Percentiles rank a stretch among this genome's conserved stretches.
These are phyloP conservation scores for Papilio polyxenes DNA, from an alignment of 1,140 invertebrate genomes.

Conservation along the genomic window DNA sequence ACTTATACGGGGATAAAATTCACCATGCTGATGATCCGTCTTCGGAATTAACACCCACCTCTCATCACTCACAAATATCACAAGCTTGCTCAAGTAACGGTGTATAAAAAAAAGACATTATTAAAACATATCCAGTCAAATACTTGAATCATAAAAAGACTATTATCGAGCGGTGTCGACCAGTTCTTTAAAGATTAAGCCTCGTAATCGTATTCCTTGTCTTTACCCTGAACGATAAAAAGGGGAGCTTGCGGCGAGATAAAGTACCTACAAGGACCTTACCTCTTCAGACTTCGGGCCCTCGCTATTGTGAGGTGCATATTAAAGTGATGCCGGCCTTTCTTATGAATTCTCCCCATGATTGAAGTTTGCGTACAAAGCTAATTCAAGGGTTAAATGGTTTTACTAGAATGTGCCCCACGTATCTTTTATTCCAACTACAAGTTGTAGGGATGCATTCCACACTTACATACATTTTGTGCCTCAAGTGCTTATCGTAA, in stretches of 20 bases:
- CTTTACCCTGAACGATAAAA: conserved; percentile 61
- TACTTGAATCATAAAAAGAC: conserved; percentile 14
- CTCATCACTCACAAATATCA: background rate
- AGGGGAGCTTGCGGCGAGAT: conserved; percentile 71
- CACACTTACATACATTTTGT: background rate
- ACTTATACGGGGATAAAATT: too few species aligned
- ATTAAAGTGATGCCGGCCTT: conserved; percentile 68
- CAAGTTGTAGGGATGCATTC: background rate
- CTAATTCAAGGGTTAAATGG: conserved; percentile 62
- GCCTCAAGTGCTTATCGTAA: background rate
- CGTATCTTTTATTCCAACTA: conserved; percentile 36
- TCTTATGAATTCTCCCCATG: conserved; percentile 66
- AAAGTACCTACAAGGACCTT: conserved; percentile 71
- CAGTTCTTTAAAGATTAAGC: conserved; percentile 71
- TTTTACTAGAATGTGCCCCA: conserved; percentile 55
- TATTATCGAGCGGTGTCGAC: background rate
- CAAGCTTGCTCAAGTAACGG: background rate
- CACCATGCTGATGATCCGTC: too few species aligned
- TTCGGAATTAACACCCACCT: too few species aligned
- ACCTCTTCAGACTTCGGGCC: conserved; percentile 72
- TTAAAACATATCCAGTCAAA: background rate
- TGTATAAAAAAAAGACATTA: background rate
- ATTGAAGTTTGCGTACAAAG: conserved; percentile 67
- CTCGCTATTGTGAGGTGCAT: conserved; percentile 75
- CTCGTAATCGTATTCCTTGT: conserved; percentile 68